Evolutionary conservation across 2,888 invertebrate species (phyloP).

Genomic region (Cheilosia scutellata): DNA sequence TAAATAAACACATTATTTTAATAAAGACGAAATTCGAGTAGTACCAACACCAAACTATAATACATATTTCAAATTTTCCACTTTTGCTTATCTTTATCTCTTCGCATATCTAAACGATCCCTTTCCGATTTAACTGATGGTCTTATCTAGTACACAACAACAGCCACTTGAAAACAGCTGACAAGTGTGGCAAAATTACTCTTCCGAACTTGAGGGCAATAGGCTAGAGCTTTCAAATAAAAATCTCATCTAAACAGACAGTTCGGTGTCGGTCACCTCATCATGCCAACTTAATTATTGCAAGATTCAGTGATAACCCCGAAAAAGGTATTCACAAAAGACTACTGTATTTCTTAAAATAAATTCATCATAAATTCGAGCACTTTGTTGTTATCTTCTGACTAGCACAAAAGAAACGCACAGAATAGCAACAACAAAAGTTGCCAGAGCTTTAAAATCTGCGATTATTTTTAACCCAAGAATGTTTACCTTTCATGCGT

Average conservation of each 20-base stretch:
- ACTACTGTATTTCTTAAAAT: neutral
- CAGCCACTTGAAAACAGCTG: conserved; percentile 64
- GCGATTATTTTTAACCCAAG: conserved; percentile 60
- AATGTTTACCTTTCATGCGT: conserved; percentile 51
- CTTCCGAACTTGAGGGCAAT: conserved; percentile 3
- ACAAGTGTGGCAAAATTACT: conserved; percentile 53
- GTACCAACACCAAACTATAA: too few species aligned
- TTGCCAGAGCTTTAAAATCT: conserved; percentile 27
- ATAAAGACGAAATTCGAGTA: too few species aligned
- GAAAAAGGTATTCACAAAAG: conserved; percentile 6
- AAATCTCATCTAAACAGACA: conserved; percentile 20
- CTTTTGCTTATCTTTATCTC: conserved; percentile 58
- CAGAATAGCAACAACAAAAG: conserved; percentile 13
- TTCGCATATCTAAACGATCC: conserved; percentile 24
- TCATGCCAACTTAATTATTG: neutral
- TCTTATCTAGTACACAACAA: conserved; percentile 25
- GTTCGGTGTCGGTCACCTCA: neutral
- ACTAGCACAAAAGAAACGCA: conserved; percentile 9
- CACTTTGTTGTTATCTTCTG: conserved; percentile 22
- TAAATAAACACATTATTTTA: neutral
- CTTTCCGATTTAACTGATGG: neutral
- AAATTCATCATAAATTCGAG: neutral
- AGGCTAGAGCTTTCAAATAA: conserved; percentile 35
- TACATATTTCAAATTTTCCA: conserved; percentile 9
- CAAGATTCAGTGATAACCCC: conserved; percentile 21